Base-by-base conservation (phyloP, 2,797 vertebrate species). In the Pantherophis alleghaniensis region DNA sequence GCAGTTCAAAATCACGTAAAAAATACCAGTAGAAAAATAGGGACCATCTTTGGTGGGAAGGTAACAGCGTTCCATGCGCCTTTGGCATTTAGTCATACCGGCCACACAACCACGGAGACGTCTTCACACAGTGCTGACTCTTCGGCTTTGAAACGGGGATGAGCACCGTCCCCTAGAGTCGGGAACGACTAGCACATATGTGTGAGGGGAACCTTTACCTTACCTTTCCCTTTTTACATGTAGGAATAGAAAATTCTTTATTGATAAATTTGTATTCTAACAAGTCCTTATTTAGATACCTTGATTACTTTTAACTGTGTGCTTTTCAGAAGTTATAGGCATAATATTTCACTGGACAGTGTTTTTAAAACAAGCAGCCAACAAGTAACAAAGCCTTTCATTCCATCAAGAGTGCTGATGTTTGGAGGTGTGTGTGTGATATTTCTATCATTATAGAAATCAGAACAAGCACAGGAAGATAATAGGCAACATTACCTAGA, bases 401-500 rank as follows among this genome's bases (percentile, higher is more conserved):
- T 57, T 26, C 3, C 53, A 95, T 88, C 10, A 16, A 55, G 83
- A 86, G 89, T 93, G 28, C 61, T 22, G 74, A 59, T 47, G 59
- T 60, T 60, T 87, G 42, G 13, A 2, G 14, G n/a, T 6, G 2
- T 37, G 16, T 18, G n/a, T 63, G 89, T 10, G 47, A 51, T 66
- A 55, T 88, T 91, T 91, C 88, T 60, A 0, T 94, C 94, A 5
- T 2, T 79, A 59, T 47, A 53, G 42, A 42, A 42, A 42, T 37
- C 91, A 91, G 89, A 94, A 91, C 4, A 94, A 95, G 91, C 2
- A 12, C 11, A 90, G 86, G 56, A 56, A 93, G 90, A 93, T 95
- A 95, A 94, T 32, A 93, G 90, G 89, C 56, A 93, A 91, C 4
- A 0, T 92, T 95, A 92, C 91, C 94, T 94, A 79, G 92, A 95